Conservation (phyloP, 1,140 invertebrate species). For the Drosophila nigrodunni region DNA sequence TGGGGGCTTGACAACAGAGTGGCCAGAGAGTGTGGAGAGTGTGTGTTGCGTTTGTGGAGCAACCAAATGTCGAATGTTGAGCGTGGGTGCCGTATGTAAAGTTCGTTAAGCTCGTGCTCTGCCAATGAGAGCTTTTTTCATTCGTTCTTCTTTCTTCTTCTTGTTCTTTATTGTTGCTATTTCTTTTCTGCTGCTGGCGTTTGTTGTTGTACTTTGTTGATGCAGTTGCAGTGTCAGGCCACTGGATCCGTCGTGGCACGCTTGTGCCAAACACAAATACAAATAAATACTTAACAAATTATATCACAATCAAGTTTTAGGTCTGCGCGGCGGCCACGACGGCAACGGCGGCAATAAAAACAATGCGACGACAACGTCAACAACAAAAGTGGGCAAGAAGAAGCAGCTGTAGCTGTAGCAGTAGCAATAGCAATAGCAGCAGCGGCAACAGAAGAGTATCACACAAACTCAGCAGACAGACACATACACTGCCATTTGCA, state of each 20-base stretch:
- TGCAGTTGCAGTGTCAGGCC: conserved; percentile 15
- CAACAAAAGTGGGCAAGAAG: conserved; percentile 46
- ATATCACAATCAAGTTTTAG: conserved; percentile 62
- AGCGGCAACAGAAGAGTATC: conserved; percentile 28
- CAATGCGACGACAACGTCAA: conserved; percentile 38
- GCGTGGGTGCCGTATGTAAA: not conserved
- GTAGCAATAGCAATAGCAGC: conserved; percentile 6
- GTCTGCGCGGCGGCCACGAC: conserved; percentile 52
- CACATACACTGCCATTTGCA: not conserved
- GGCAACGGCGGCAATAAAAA: conserved; percentile 34
- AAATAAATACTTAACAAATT: conserved; percentile 75
- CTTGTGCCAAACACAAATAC: conserved; percentile 39
- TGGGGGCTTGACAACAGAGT: not conserved
- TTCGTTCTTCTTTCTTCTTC: too few relatives aligned
- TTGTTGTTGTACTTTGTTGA: conserved; percentile 15
- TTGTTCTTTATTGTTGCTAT: too few relatives aligned
- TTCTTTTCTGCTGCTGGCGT: not conserved
- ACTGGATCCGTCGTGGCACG: conserved; percentile 47
- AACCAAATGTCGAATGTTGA: not conserved
- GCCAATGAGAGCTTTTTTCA: not conserved
- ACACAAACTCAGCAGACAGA: conserved; percentile 6
- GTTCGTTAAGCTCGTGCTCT: not conserved
- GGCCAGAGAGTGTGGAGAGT: not conserved
- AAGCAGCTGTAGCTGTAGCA: conserved; percentile 1
- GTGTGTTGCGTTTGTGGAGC: not conserved